Evolutionary conservation across 1,140 invertebrate species (phyloP).

Genomic region (Temnothorax curvispinosus): DNA sequence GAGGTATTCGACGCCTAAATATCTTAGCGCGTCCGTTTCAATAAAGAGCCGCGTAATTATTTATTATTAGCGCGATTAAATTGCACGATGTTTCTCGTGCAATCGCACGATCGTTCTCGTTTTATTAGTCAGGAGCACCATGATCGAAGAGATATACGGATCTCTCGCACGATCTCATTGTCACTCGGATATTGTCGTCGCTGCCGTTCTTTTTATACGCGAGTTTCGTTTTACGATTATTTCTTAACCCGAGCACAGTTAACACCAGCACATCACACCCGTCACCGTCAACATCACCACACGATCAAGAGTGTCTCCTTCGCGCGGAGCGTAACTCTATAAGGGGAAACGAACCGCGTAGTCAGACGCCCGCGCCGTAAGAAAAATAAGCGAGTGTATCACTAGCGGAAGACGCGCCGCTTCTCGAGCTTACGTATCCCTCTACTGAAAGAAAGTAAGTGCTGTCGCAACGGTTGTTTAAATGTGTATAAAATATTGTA

Average conservation of each 20-base stretch:
- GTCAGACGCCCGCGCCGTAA: constrained; percentile 33
- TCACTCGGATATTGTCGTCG: constrained; percentile 9
- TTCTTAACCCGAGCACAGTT: constrained; percentile 53
- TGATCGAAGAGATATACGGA: background rate
- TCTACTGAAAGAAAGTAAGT: background rate
- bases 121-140: background rate
- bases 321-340: constrained; percentile 36
- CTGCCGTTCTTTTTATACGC: background rate
- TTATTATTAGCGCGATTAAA: background rate
- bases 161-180: background rate
- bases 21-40: background rate
- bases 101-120: background rate
- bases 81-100: background rate
- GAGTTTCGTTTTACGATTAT: background rate
- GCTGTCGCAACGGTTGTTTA: background rate
- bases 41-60: background rate
- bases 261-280: constrained; percentile 67
- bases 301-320: constrained; percentile 55
- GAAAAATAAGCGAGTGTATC: constrained; percentile 28
- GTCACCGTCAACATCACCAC: constrained; percentile 65
- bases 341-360: constrained; percentile 56
- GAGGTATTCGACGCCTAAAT: background rate
- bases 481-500: background rate
- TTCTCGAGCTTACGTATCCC: background rate
- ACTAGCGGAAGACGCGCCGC: background rate